A percentile compares a stretch with the other conserved stretches of the same genome.
These are phyloP conservation scores for Caenorhabditis tropicalis DNA, from an alignment of 1,140 invertebrate genomes.

Conservation along the genomic window DNA sequence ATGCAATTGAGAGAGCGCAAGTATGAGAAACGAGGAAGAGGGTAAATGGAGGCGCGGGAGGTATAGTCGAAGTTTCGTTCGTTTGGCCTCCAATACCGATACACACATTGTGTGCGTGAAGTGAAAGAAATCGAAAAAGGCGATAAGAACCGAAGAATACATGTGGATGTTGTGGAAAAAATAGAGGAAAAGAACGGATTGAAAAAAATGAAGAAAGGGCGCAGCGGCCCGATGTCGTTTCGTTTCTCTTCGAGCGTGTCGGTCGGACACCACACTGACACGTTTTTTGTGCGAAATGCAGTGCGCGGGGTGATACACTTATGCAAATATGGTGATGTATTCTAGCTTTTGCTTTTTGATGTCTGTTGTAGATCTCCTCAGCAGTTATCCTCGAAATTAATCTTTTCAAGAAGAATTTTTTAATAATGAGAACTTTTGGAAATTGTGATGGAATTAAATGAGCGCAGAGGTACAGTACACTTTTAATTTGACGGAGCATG, in stretches of 20 bases:
- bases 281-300: not conserved
- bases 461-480: too few species aligned
- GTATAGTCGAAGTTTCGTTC: not conserved
- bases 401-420: too few species aligned
- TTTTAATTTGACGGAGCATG: too few species aligned
- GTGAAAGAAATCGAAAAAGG: not conserved
- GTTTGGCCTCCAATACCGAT: slow-evolving; percentile 1
- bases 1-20: not conserved
- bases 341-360: not conserved
- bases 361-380: too few species aligned
- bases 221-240: not conserved
- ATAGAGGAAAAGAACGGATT: not conserved
- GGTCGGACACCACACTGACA: slow-evolving; percentile 21
- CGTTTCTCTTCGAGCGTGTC: not conserved
- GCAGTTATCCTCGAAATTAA: too few species aligned
- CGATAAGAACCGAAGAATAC: slow-evolving; percentile 15
- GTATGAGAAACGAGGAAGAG: slow-evolving; percentile 1
- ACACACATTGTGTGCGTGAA: not conserved
- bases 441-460: too few species aligned
- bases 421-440: too few species aligned
- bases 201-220: not conserved
- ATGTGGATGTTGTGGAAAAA: not conserved
- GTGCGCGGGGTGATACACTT: not conserved
- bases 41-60: not conserved
- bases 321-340: not conserved